These are phyloP conservation scores for Steatocranus sp. DNA, from an alignment of 2,797 vertebrate genomes.

Conservation along the genomic window DNA sequence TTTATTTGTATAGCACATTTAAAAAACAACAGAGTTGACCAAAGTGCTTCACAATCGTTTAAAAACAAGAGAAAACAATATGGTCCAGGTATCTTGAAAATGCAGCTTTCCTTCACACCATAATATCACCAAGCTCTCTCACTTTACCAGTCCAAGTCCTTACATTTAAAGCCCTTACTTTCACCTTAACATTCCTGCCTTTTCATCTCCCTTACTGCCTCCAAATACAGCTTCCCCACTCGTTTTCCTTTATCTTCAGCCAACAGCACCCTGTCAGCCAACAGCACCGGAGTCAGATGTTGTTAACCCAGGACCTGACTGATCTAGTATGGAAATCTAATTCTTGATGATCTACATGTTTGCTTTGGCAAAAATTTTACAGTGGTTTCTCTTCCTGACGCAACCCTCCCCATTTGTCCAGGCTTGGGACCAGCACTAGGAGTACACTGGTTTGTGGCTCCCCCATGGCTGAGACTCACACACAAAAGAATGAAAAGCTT, in stretches of 20 bases:
- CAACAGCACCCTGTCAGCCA: background rate
- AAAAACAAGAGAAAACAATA: background rate
- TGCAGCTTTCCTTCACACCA: background rate
- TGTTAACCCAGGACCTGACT: background rate
- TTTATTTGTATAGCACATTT: background rate
- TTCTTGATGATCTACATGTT: background rate
- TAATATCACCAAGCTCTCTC: background rate
- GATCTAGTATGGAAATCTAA: background rate
- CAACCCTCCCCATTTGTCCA: background rate
- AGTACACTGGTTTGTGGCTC: background rate
- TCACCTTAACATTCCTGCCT: background rate
- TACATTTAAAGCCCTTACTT: background rate
- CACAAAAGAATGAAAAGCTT: background rate
- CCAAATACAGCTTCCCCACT: background rate
- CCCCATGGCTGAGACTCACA: background rate
- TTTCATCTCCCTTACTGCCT: background rate
- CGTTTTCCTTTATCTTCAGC: background rate
- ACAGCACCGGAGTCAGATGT: background rate
- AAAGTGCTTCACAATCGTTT: background rate
- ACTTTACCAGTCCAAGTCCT: background rate
- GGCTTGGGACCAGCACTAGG: background rate
- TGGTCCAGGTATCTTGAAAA: background rate
- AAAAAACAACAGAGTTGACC: background rate
- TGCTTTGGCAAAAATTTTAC: background rate
- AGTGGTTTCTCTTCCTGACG: background rate